Base-by-base conservation (phyloP, 2,113 vertebrate genomes). In the Gopherus evgoodei region DNA sequence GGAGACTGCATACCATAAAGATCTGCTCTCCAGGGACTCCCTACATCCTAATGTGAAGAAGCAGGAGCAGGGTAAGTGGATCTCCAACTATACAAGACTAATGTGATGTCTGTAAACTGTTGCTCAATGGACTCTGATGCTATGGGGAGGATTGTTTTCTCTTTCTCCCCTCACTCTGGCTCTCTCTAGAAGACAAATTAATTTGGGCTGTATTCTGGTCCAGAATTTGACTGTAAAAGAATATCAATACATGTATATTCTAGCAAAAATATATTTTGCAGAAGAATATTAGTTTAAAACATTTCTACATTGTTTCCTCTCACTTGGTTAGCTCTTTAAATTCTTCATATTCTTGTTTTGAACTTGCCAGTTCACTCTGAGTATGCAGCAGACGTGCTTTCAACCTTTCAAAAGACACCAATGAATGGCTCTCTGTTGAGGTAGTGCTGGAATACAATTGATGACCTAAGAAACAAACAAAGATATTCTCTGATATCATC, bases 241-340 rank as follows among this genome's bases (percentile, higher is more conserved):
- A 22, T 78, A 76, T n/a, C 6, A 10, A 29, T 7, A 42, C 53
- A 94, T 81, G 79, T 84, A 8, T 0, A 13, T 52, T 3, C 31
- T 47, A 78, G 75, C 1, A 78, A 91, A n/a, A n/a, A 38, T 72
- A 79, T 53, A 42, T 47, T 83, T 91, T 42, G 44, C 56, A n/a
- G 76, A 53, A 90, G 57, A 19, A 50, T 29, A 82, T 57, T 89
- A 80, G 21, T 69, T 47, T 10, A 4, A 57, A 90, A 42, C 25
- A 90, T 12, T 47, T 79, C 72, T 75, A 56, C 24, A 49, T 2
- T 84, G 35, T 54, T 93, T 90, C 57, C 88, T 91, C 98, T 98
- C 97, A 99, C 99, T 99, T 99, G 38, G 99, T 99, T 83, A 99
- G 81, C 86, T 99, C 99, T 97, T 99, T 99, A 97, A 99, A 99